phyloP scores from a whole-genome alignment of 2,797 vertebrate species.

The Pyrocephalus nanus region DNA sequence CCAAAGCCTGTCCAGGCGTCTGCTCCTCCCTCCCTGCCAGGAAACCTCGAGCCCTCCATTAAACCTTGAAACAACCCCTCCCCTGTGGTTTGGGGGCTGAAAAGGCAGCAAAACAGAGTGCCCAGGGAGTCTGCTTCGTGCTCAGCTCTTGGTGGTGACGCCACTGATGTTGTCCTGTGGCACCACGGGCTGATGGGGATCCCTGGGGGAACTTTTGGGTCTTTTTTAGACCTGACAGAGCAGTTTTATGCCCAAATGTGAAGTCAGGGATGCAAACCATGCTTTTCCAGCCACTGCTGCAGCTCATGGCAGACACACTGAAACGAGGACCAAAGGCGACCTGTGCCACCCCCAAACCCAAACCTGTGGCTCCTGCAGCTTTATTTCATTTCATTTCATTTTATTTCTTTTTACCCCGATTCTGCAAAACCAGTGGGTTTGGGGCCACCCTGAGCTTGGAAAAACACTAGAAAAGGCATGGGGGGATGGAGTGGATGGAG shows the following conservation, averaged over 20 bases:
- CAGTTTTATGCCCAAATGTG: background rate
- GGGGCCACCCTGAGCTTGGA: background rate
- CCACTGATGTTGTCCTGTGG: accelerated
- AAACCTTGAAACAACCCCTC: background rate
- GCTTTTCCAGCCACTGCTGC: too few species aligned
- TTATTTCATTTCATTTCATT: background rate
- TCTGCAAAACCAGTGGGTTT: background rate
- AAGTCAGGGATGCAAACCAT: background rate
- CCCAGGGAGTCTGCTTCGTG: background rate
- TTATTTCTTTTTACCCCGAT: background rate
- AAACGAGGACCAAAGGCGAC: background rate
- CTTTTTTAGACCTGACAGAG: background rate
- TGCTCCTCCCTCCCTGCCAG: background rate
- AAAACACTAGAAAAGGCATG: background rate
- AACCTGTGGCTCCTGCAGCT: background rate
- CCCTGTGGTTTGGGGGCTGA: background rate
- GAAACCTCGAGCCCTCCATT: background rate
- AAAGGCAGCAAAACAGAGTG: background rate
- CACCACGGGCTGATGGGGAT: accelerated
- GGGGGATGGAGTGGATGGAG: background rate
- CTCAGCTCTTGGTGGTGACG: background rate
- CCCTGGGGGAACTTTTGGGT: accelerated
- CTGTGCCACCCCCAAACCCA: background rate
- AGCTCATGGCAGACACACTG: background rate
- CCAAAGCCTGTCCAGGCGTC: accelerated